phyloP scores from a whole-genome alignment of 2,113 vertebrate species.

The Megaptera novaeangliae region DNA sequence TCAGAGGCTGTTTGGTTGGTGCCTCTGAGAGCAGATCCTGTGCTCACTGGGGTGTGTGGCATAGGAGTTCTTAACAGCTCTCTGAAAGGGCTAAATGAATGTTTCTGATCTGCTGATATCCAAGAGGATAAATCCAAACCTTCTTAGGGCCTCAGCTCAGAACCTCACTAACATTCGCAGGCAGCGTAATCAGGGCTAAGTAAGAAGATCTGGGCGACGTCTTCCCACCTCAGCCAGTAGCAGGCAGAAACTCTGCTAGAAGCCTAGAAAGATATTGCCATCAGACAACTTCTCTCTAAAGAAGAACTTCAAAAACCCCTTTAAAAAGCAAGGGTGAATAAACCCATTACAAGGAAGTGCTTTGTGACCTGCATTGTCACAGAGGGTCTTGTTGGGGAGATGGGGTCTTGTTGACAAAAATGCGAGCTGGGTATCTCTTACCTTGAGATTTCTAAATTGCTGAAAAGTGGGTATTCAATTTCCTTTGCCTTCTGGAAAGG shows the following conservation, averaged over 20 bases:
- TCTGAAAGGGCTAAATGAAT: neutral
- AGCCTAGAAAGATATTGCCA: neutral
- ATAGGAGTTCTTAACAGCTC: neutral
- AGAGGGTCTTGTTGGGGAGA: neutral
- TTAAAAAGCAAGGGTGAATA: neutral
- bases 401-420: neutral
- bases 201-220: neutral
- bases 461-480: neutral
- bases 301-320: neutral
- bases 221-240: neutral
- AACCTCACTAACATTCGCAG: neutral
- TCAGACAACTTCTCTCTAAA: neutral
- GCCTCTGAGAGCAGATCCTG: neutral
- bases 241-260: neutral
- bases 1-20: neutral
- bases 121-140: neutral
- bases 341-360: neutral
- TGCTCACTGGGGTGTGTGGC: neutral
- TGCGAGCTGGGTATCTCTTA: neutral
- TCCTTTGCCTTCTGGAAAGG: neutral
- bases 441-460: neutral
- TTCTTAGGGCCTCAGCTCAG: neutral
- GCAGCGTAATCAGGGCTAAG: neutral
- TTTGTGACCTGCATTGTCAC: neutral
- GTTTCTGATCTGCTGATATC: neutral